Evolutionary conservation across 2,113 vertebrate genomes (phyloP).

Genomic region (Clarias macrocephalus): DNA sequence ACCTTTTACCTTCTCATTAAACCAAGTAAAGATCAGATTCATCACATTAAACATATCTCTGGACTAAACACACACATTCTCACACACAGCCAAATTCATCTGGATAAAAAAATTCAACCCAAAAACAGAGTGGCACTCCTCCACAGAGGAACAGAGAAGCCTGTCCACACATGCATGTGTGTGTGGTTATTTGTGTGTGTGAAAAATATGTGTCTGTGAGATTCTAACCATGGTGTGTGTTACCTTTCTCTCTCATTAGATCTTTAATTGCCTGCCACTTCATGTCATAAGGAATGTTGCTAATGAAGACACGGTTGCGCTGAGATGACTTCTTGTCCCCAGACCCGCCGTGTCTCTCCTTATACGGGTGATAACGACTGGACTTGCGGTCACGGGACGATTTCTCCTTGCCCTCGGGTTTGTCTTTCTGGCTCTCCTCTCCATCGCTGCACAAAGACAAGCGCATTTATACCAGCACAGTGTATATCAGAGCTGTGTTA

Average conservation of each 20-base stretch:
- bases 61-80: slow-evolving; percentile 63
- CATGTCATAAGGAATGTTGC: slow-evolving; percentile 99
- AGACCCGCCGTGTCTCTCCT: slow-evolving; percentile 82
- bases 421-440: slow-evolving; percentile 73
- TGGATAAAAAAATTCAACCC: slow-evolving; percentile 35
- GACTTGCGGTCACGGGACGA: slow-evolving; percentile 78
- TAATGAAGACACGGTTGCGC: slow-evolving; percentile 95
- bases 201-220: too few relatives aligned
- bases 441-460: slow-evolving; percentile 63
- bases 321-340: slow-evolving; percentile 87
- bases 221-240: slow-evolving; percentile 49
- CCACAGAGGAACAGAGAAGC: slow-evolving; percentile 56
- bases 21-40: slow-evolving; percentile 64
- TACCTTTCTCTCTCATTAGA: slow-evolving; percentile 99
- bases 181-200: not conserved
- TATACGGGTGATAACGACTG: slow-evolving; percentile 92
- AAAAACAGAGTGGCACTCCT: slow-evolving; percentile 56
- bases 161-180: slow-evolving; percentile 39
- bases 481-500: too few relatives aligned
- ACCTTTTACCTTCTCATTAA: slow-evolving; percentile 82
- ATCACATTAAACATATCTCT: not conserved
- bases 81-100: slow-evolving; percentile 51
- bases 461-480: not conserved
- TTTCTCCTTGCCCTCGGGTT: slow-evolving; percentile 84
- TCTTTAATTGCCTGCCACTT: slow-evolving; percentile 99